phyloP scores from a whole-genome alignment of 1,140 invertebrate species.

The Drosophila lowei region DNA sequence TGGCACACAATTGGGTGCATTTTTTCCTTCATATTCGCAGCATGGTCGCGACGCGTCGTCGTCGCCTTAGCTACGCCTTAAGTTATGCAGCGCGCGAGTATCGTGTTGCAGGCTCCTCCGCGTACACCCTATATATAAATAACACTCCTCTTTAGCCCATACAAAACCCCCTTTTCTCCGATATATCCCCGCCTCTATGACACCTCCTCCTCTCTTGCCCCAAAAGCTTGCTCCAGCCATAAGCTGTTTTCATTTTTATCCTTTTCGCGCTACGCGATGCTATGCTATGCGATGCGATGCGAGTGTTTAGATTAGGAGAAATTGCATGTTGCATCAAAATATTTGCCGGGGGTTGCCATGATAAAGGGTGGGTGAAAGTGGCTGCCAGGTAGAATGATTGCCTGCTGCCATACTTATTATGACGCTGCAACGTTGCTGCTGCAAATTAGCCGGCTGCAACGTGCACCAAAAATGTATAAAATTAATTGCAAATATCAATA shows the following conservation, averaged over 20 bases:
- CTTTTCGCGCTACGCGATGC: conserved; percentile 11
- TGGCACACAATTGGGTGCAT: conserved; percentile 69
- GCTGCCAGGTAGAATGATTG: conserved; percentile 6
- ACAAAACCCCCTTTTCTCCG: neutral
- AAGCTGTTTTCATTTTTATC: conserved; percentile 64
- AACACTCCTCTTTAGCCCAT: neutral
- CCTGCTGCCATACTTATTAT: conserved; percentile 34
- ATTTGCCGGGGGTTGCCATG: conserved; percentile 44
- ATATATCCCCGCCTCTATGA: too few species aligned
- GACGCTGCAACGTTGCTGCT: neutral
- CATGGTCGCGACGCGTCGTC: neutral
- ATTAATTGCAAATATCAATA: conserved; percentile 57
- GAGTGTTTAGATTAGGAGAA: conserved; percentile 74
- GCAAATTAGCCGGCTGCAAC: conserved; percentile 27
- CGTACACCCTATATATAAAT: conserved; percentile 20
- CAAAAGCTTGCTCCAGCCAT: neutral
- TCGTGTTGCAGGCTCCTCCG: too few species aligned
- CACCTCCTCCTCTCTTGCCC: neutral
- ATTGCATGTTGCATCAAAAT: conserved; percentile 78
- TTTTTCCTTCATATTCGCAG: conserved; percentile 16
- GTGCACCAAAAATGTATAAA: conserved; percentile 36
- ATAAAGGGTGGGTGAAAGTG: conserved; percentile 6
- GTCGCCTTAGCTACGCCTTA: conserved; percentile 64
- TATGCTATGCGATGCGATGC: conserved; percentile 45
- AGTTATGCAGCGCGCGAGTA: conserved; percentile 62